Conservation (phyloP, 1,140 invertebrate genomes). For the Arion vulgaris region DNA sequence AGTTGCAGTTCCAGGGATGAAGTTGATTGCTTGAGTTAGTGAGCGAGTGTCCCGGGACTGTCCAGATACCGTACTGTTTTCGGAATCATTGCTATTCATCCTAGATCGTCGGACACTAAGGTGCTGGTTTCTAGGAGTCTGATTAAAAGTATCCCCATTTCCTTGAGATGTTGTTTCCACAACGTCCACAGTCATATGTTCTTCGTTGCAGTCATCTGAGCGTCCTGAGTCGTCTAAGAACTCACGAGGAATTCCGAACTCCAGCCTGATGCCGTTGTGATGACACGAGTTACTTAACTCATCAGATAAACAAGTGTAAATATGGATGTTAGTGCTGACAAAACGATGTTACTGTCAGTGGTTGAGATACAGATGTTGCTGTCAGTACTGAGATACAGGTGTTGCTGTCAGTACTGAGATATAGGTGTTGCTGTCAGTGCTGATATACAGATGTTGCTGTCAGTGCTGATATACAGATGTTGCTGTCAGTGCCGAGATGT, state of each 20-base stretch:
- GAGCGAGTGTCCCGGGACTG: not conserved
- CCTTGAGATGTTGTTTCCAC: not conserved
- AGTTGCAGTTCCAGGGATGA: not conserved
- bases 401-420: too few relatives aligned
- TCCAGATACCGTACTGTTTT: conserved; percentile 29
- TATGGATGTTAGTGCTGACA: too few relatives aligned
- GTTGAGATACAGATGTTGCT: too few relatives aligned
- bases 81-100: conserved; percentile 40
- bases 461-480: too few relatives aligned
- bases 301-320: too few relatives aligned
- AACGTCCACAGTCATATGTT: conserved; percentile 14
- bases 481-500: too few relatives aligned
- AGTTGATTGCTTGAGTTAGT: not conserved
- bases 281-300: too few relatives aligned
- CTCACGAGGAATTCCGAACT: conserved; percentile 8
- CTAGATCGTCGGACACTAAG: not conserved
- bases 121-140: not conserved
- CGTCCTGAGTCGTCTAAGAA: not conserved
- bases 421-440: too few relatives aligned
- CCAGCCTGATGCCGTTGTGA: conserved; percentile 7
- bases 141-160: not conserved
- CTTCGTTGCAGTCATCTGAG: not conserved
- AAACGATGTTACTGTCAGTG: too few relatives aligned
- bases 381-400: too few relatives aligned
- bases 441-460: too few relatives aligned